These are phyloP conservation scores for Brachionus rubens DNA, from an alignment of 1,140 invertebrate species.

Conservation along the genomic window DNA sequence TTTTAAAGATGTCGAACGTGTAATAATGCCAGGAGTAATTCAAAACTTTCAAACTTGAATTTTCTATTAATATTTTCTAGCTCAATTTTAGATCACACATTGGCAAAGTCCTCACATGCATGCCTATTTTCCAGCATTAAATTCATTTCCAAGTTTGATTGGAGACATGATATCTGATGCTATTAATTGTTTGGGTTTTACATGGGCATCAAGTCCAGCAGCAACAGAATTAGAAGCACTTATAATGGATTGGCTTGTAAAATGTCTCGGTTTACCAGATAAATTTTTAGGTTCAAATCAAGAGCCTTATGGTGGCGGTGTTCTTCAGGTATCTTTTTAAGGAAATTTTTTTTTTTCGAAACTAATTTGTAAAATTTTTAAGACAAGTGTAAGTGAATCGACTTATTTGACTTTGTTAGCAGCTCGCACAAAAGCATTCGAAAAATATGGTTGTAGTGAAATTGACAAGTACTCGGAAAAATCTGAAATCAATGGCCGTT, in stretches of 20 bases:
- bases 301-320: slow-evolving; percentile 62
- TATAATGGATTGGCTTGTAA: slow-evolving; percentile 63
- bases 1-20: slow-evolving; percentile 79
- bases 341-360: not conserved
- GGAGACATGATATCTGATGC: slow-evolving; percentile 59
- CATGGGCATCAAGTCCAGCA: slow-evolving; percentile 64
- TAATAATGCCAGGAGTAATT: slow-evolving; percentile 81
- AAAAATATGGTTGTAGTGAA: slow-evolving; percentile 31
- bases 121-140: slow-evolving; percentile 63
- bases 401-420: slow-evolving; percentile 84
- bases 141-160: slow-evolving; percentile 61
- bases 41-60: not conserved
- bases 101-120: slow-evolving; percentile 74
- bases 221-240: slow-evolving; percentile 64
- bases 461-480: slow-evolving; percentile 62
- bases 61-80: not conserved
- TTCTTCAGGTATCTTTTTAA: slow-evolving; percentile 63
- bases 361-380: slow-evolving; percentile 34
- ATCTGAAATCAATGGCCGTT: slow-evolving; percentile 80
- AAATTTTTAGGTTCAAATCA: slow-evolving; percentile 63
- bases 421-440: slow-evolving; percentile 73
- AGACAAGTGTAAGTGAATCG: slow-evolving; percentile 75
- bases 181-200: slow-evolving; percentile 62
- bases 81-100: slow-evolving; percentile 69
- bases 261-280: slow-evolving; percentile 64